phyloP scores from a whole-genome alignment of 2,888 invertebrate genomes.

The Hirtodrosophila cameraria region DNA sequence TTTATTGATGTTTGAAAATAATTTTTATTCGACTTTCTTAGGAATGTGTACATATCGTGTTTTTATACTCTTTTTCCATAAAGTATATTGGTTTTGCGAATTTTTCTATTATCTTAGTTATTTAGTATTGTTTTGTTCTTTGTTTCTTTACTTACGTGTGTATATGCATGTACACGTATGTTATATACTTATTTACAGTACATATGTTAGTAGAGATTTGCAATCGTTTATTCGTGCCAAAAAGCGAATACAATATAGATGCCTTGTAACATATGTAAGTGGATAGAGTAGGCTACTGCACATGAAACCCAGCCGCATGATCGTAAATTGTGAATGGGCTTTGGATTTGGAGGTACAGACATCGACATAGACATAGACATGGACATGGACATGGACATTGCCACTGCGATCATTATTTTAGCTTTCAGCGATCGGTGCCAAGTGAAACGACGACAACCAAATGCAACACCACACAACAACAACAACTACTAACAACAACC shows the following conservation, averaged over 20 bases:
- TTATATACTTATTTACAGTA: neutral
- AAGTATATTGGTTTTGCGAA: too few species aligned
- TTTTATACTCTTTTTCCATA: too few species aligned
- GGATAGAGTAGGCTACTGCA: constrained; percentile 38
- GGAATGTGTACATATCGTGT: too few species aligned
- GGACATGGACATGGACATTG: constrained; percentile 39
- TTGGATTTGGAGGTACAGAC: constrained; percentile 26
- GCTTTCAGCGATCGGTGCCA: constrained; percentile 40
- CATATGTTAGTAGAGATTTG: constrained; percentile 4
- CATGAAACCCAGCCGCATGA: constrained; percentile 29
- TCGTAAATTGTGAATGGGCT: constrained; percentile 49
- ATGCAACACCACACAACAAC: constrained; percentile 27
- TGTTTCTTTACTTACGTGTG: neutral
- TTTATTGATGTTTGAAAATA: too few species aligned
- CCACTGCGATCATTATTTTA: constrained; percentile 42
- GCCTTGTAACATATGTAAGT: constrained; percentile 2
- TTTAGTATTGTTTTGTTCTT: too few species aligned
- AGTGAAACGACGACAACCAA: constrained; percentile 36
- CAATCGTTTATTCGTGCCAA: constrained; percentile 24
- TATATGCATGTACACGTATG: neutral
- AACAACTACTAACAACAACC: constrained; percentile 3
- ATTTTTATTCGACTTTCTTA: too few species aligned
- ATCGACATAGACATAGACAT: constrained; percentile 21
- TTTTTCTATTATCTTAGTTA: too few species aligned
- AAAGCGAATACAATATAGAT: constrained; percentile 9